phyloP scores from a whole-genome alignment of 1,140 invertebrate genomes.

The Campodea augens region DNA sequence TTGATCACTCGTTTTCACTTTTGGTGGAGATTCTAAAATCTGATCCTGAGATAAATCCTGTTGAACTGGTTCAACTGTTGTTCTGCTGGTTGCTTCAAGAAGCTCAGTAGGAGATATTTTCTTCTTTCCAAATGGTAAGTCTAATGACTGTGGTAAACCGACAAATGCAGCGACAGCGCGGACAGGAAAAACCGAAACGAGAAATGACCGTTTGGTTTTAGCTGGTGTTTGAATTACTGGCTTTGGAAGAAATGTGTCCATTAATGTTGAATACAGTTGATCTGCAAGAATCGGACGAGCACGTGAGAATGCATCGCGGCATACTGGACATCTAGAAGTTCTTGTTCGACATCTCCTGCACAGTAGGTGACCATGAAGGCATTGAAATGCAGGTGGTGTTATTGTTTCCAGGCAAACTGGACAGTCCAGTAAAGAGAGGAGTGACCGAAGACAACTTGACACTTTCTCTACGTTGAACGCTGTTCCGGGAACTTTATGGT shows the following conservation, averaged over 20 bases:
- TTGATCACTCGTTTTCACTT: too few species aligned
- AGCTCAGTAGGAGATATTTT: too few species aligned
- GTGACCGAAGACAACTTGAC: constrained; percentile 10
- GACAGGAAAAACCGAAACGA: not conserved
- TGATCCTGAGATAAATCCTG: too few species aligned
- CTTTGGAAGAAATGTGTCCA: not conserved
- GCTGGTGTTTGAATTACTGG: not conserved
- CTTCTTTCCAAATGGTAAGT: not conserved
- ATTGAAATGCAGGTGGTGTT: constrained; percentile 37
- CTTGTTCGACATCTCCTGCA: constrained; percentile 13
- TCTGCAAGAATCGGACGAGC: not conserved
- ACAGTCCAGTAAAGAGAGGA: constrained; percentile 36
- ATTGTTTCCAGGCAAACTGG: constrained; percentile 37
- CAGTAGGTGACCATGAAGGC: constrained; percentile 32
- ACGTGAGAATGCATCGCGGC: constrained; percentile 6
- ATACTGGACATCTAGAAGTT: constrained; percentile 15
- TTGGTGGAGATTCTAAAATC: too few species aligned
- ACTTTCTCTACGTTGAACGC: too few species aligned
- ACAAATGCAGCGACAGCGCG: not conserved
- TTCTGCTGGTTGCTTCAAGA: too few species aligned
- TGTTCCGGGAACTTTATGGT: too few species aligned
- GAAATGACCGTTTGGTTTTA: too few species aligned
- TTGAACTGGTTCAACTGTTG: too few species aligned
- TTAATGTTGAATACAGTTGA: not conserved
- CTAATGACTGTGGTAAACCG: not conserved